Evolutionary conservation across 2,888 invertebrate genomes (phyloP).

Genomic region (Flabesymbios commensalis): DNA sequence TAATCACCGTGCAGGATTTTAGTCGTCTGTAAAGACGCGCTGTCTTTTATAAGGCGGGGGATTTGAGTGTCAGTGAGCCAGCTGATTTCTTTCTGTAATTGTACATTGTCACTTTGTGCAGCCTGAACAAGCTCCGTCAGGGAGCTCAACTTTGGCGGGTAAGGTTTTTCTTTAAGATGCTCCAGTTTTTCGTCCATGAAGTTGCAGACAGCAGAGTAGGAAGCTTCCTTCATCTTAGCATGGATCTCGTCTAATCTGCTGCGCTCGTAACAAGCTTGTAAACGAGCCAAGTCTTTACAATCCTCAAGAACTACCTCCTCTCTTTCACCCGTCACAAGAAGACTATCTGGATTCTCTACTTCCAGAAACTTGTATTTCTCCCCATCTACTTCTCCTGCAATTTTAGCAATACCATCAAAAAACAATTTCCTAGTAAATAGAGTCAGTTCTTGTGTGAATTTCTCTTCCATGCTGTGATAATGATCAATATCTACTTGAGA

Average conservation of each 20-base stretch:
- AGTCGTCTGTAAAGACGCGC: slow-evolving; percentile 46
- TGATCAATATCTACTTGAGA: slow-evolving; percentile 20
- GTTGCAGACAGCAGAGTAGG: slow-evolving; percentile 34
- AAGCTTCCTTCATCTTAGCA: too few species aligned
- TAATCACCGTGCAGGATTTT: slow-evolving; percentile 55
- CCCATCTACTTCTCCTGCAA: slow-evolving; percentile 45
- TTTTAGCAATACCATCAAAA: slow-evolving; percentile 50
- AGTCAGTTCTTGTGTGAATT: slow-evolving; percentile 48
- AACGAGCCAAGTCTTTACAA: slow-evolving; percentile 50
- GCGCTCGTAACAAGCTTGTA: slow-evolving; percentile 48
- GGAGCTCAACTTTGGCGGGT: slow-evolving; percentile 8
- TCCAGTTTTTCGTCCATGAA: slow-evolving; percentile 18
- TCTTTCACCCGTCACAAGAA: slow-evolving; percentile 43
- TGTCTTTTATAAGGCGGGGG: slow-evolving; percentile 47
- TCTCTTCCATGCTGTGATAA: slow-evolving; percentile 40
- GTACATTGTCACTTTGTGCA: neutral
- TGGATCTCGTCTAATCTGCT: too few species aligned
- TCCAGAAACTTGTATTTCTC: slow-evolving; percentile 51
- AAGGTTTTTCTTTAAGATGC: slow-evolving; percentile 15
- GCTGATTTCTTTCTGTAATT: slow-evolving; percentile 31
- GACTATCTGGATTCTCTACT: slow-evolving; percentile 46
- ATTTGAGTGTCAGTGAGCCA: slow-evolving; percentile 38
- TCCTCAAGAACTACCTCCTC: slow-evolving; percentile 44
- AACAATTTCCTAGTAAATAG: slow-evolving; percentile 47
- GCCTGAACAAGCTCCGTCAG: slow-evolving; percentile 6